A percentile compares a stretch with the other conserved stretches of the same genome.
Conservation (phyloP, 2,797 vertebrate species). For the Allobates femoralis region DNA sequence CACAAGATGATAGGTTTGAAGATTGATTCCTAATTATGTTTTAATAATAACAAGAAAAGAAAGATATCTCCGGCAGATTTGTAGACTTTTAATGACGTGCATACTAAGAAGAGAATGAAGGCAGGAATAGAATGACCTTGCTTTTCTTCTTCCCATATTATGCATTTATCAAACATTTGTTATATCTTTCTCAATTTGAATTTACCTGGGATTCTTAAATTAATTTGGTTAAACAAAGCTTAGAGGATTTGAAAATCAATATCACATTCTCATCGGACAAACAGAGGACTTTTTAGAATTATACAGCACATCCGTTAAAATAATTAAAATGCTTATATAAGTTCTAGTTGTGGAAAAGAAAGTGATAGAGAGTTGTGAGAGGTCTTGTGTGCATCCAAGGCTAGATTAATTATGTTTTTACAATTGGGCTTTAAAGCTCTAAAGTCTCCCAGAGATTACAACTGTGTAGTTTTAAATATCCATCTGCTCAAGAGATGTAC, state of each 20-base stretch:
- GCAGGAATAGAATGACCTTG: constrained; percentile 11
- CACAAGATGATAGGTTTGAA: background rate
- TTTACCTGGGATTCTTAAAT: constrained; percentile 24
- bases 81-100: constrained; percentile 22
- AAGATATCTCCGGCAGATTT: constrained; percentile 1
- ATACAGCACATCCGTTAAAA: background rate
- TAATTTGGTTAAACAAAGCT: constrained; percentile 21
- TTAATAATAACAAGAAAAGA: background rate
- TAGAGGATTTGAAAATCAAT: constrained; percentile 21
- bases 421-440: background rate
- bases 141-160: constrained; percentile 1
- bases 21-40: background rate
- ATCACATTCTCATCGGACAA: background rate
- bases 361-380: background rate
- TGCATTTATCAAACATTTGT: constrained; percentile 20
- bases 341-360: background rate
- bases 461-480: constrained; percentile 18
- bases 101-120: constrained; percentile 14
- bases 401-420: constrained; percentile 8
- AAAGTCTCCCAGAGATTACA: background rate
- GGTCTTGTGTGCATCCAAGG: background rate
- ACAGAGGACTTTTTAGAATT: constrained; percentile 10
- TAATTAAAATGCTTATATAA: constrained; percentile 17
- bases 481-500: background rate
- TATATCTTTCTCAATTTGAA: constrained; percentile 24